Percentiles rank a stretch among this genome's conserved stretches.
Evolutionary conservation across 2,797 vertebrate genomes (phyloP).

Genomic region (Lutjanus campechanus): DNA sequence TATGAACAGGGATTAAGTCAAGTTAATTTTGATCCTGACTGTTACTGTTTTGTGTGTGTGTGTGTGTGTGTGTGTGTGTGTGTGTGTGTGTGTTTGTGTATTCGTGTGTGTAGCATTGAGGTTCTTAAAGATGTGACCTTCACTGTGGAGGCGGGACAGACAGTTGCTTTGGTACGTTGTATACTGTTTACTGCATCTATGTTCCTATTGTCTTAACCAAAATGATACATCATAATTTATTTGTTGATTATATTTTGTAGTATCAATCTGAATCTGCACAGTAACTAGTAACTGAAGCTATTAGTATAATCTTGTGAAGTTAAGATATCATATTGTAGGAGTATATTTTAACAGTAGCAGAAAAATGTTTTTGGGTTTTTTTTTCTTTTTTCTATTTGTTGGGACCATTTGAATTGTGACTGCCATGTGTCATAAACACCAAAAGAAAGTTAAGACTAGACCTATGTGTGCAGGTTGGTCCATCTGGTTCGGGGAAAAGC

Average conservation of each 20-base stretch:
- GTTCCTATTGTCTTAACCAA: neutral
- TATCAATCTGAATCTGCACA: no score
- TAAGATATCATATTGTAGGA: no score
- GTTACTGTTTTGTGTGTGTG: conserved; percentile 9
- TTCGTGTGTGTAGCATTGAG: conserved; percentile 44
- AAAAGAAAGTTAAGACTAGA: neutral
- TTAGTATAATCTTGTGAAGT: no score
- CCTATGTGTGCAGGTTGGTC: conserved; percentile 87
- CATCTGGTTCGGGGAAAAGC: conserved; percentile 94
- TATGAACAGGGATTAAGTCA: neutral
- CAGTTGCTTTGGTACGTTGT: conserved; percentile 60
- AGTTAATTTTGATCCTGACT: neutral
- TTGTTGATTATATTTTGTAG: no score
- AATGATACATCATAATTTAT: no score
- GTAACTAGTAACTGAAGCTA: no score
- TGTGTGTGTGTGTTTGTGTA: conserved; percentile 20
- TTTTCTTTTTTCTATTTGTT: neutral
- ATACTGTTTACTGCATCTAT: neutral
- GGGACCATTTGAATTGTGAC: neutral
- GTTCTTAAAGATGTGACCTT: conserved; percentile 62
- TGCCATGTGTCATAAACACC: neutral
- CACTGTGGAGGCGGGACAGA: conserved; percentile 59
- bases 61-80: conserved; percentile 7
- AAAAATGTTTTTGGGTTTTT: no score
- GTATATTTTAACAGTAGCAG: no score